Conservation (phyloP, 2,797 vertebrate genomes). For the Sebastes aleutianus region DNA sequence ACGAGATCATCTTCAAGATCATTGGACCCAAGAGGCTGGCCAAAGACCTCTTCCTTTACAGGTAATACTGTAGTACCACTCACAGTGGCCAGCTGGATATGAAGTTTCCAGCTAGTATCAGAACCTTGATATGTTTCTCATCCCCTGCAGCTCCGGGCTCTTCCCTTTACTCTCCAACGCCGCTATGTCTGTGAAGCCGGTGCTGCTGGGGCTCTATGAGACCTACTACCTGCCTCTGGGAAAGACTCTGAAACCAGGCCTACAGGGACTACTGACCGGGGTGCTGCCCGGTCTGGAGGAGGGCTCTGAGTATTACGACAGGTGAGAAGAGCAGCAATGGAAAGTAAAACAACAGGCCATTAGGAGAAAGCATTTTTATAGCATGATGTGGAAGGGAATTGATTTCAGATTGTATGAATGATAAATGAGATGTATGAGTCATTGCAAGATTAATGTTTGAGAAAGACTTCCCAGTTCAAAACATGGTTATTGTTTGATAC, state of each 20-base stretch:
- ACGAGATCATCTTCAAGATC: conserved; percentile 99
- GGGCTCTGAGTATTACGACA: conserved; percentile 98
- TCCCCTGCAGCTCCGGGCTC: conserved; percentile 88
- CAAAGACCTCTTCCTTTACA: conserved; percentile 99
- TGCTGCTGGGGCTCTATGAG: conserved; percentile 94
- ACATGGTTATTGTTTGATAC: not conserved
- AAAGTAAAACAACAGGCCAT: conserved; percentile 11
- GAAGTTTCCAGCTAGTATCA: not conserved
- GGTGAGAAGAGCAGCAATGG: conserved; percentile 77
- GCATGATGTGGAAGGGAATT: conserved; percentile 18
- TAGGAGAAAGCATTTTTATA: conserved; percentile 19
- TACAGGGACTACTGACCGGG: conserved; percentile 96
- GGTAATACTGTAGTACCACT: conserved; percentile 75
- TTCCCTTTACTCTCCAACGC: conserved; percentile 99
- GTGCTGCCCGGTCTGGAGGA: conserved; percentile 97
- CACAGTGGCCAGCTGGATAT: not conserved
- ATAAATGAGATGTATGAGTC: conserved; percentile 48
- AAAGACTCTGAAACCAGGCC: conserved; percentile 96
- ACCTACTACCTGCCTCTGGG: conserved; percentile 96
- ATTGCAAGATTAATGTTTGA: conserved; percentile 19
- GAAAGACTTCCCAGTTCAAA: not conserved
- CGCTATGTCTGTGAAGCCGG: conserved; percentile 99
- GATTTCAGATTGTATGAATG: conserved; percentile 49
- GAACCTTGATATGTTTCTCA: not conserved
- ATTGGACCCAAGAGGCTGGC: conserved; percentile 97